These are phyloP conservation scores for Muschampia plurimacula DNA, from an alignment of 2,888 invertebrate genomes.

Conservation along the genomic window DNA sequence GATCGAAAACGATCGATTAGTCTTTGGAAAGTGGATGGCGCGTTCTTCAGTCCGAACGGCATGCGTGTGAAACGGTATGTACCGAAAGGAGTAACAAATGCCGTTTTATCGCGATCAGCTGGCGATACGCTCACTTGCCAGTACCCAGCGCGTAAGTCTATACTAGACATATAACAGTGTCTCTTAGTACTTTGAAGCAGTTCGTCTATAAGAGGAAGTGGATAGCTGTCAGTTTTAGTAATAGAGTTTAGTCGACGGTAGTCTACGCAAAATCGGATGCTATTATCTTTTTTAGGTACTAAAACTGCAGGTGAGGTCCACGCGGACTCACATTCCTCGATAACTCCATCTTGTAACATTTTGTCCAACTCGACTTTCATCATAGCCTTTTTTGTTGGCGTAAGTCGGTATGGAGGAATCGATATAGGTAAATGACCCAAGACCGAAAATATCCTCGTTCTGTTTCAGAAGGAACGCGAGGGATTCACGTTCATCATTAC, in stretches of 20 bases:
- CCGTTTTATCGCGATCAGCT: constrained; percentile 49
- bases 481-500: not conserved
- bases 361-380: constrained; percentile 49
- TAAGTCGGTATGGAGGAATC: constrained; percentile 42
- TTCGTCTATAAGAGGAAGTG: constrained; percentile 63
- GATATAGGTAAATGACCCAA: constrained; percentile 37
- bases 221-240: constrained; percentile 53
- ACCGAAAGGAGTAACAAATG: constrained; percentile 51
- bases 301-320: constrained; percentile 59
- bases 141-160: constrained; percentile 59
- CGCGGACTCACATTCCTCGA: constrained; percentile 61
- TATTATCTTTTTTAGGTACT: constrained; percentile 56
- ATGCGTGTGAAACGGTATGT: constrained; percentile 42
- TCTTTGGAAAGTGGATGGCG: constrained; percentile 42
- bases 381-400: constrained; percentile 43
- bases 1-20: constrained; percentile 54
- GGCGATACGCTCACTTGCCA: constrained; percentile 52
- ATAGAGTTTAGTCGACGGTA: constrained; percentile 50
- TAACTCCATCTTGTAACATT: constrained; percentile 54
- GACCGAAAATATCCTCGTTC: constrained; percentile 1
- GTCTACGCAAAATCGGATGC: constrained; percentile 55
- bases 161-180: constrained; percentile 51
- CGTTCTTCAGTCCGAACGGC: constrained; percentile 50
- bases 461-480: not conserved
- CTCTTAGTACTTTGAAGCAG: constrained; percentile 55